A percentile compares a stretch with the other conserved stretches of the same genome.
phyloP scores from a whole-genome alignment of 2,113 vertebrate genomes.

The Acrocephalus arundinaceus region DNA sequence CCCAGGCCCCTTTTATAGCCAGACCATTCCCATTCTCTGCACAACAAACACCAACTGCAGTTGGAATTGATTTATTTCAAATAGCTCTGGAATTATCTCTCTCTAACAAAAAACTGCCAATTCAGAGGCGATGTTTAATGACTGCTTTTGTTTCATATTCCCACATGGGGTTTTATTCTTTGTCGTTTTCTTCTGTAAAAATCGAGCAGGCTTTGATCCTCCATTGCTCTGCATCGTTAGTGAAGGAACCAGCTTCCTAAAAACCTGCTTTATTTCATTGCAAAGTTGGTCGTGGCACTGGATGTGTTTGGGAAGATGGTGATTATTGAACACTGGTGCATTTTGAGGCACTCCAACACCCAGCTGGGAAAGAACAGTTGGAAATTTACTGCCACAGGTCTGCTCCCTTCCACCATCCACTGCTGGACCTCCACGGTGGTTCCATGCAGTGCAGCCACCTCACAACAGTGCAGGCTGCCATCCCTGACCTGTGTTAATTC shows the following conservation, averaged over 20 bases:
- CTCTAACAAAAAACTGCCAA: constrained; percentile 28
- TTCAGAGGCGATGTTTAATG: constrained; percentile 60
- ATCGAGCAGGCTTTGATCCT: constrained; percentile 18
- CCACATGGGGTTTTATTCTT: constrained; percentile 51
- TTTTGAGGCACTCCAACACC: background rate
- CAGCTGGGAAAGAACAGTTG: background rate
- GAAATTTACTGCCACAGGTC: background rate
- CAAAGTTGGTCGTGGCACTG: background rate
- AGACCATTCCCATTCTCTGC: constrained; percentile 8
- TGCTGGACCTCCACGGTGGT: background rate
- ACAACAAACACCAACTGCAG: constrained; percentile 29
- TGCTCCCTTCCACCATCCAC: background rate
- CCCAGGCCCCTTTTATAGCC: background rate
- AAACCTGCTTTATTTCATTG: background rate
- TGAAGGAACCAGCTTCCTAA: background rate
- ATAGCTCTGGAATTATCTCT: constrained; percentile 53
- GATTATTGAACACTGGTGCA: background rate
- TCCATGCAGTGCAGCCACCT: background rate
- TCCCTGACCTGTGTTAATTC: background rate
- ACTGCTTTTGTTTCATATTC: constrained; percentile 58
- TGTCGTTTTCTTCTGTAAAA: constrained; percentile 22
- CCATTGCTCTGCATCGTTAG: background rate
- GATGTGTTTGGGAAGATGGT: background rate
- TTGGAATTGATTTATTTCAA: constrained; percentile 31
- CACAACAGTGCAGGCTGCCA: background rate